Evolutionary conservation across 2,797 vertebrate species (phyloP), one percentile per base, ranked within the genome.

Genomic region (Austrolebias charrua): DNA sequence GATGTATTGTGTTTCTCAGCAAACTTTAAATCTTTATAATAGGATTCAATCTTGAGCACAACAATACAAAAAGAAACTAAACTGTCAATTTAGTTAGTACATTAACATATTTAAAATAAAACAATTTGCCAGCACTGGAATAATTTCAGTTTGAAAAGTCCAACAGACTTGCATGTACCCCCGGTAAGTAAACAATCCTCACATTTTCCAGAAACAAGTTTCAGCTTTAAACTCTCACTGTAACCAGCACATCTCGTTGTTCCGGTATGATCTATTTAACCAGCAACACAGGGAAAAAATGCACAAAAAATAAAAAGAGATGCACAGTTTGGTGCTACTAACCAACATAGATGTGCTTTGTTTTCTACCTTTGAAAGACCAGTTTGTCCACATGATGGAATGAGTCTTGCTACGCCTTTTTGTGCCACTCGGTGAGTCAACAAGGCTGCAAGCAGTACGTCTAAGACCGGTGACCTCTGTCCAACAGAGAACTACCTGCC

Each of bases 341-440:
- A 60, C 16, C 33, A 44, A 20, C 7, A 44, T 10, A 44, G 0
- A 43, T 15, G 0, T n/a, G 20, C 28, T 62, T 62, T 4, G 57
- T 60, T 11, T 38, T 9, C 8, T 15, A 29, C 24, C n/a, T 33
- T 46, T 18, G 19, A 67, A 61, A 69, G 1, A 69, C 66, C 18
- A 46, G 69, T 74, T 81, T 19, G 57, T 62, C 46, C 43, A 66
- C 54, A 28, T 38, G 48, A 55, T 67, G 55, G 55, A 74, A 75
- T 64, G 66, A 55, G 31, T 64, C 4, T 0, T 4, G 12, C 9
- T 16, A 44, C 24, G 52, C 7, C 13, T 2, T 4, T 52, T 55
- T 61, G 5, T 51, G 44, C 59, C 20, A 14, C 46, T 49, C 5
- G 18, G 28, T 48, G 60, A 52, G 13, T 35, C 16, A 31, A 31